These are phyloP conservation scores for Drosophila barbarae DNA, from an alignment of 2,888 invertebrate genomes.

Conservation along the genomic window DNA sequence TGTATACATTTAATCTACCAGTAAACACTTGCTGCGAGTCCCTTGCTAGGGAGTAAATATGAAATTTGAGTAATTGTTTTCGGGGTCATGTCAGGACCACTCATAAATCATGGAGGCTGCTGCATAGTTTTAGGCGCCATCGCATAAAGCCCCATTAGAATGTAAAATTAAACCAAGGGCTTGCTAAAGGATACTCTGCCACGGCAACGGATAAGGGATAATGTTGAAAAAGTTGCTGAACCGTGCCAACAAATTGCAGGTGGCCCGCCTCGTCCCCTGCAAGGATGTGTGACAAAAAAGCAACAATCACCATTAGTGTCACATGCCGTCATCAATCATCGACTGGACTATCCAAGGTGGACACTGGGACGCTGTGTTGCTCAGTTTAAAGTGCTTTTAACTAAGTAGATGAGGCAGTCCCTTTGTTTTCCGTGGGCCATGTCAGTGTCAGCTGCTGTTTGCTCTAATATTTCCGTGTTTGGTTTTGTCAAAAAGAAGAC, in stretches of 20 bases:
- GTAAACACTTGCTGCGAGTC: conserved; percentile 48
- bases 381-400: conserved; percentile 70
- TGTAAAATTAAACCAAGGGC: conserved; percentile 67
- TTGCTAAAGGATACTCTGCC: conserved; percentile 13
- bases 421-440: conserved; percentile 43
- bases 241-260: conserved; percentile 45
- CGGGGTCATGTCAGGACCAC: conserved; percentile 56
- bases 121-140: conserved; percentile 70
- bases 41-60: conserved; percentile 50
- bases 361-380: conserved; percentile 40
- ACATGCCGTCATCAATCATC: conserved; percentile 74
- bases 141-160: conserved; percentile 69
- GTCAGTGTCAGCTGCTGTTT: conserved; percentile 74
- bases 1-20: conserved; percentile 68
- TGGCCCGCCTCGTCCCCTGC: conserved; percentile 9
- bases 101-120: conserved; percentile 71
- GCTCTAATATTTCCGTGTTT: conserved; percentile 71
- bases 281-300: conserved; percentile 68
- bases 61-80: conserved; percentile 77
- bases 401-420: conserved; percentile 49
- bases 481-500: conserved; percentile 53
- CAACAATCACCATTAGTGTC: conserved; percentile 77
- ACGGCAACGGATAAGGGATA: conserved; percentile 21
- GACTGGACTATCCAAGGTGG: conserved; percentile 47
- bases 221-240: conserved; percentile 43